Conservation (phyloP, 2,888 invertebrate genomes). For the Polyploca ridens region DNA sequence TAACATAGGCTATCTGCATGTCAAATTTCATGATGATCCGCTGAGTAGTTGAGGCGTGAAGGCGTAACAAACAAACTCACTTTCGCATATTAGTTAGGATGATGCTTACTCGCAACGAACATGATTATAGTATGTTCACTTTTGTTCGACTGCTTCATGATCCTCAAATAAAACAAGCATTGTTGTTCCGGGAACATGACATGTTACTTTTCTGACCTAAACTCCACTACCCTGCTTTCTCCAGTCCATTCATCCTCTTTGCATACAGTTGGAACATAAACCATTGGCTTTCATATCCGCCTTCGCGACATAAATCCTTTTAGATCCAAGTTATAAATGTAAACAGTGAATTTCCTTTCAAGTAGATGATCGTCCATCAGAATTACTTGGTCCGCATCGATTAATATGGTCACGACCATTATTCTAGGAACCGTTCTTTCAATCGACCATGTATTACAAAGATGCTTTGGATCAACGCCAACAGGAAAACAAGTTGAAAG, state of each 20-base stretch:
- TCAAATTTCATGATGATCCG: no score
- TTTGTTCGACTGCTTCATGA: no score
- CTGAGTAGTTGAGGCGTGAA: no score
- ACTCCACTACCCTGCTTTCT: not conserved
- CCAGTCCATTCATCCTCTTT: not conserved
- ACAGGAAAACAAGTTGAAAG: slow-evolving; percentile 41
- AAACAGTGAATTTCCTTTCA: slow-evolving; percentile 12
- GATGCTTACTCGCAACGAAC: no score
- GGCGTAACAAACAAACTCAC: no score
- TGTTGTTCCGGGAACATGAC: no score
- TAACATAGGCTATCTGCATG: no score
- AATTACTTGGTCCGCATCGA: slow-evolving; percentile 25
- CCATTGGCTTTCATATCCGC: slow-evolving; percentile 1
- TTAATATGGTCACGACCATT: slow-evolving; percentile 19
- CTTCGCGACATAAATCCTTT: not conserved
- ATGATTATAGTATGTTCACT: no score
- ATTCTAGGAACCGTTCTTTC: slow-evolving; percentile 34
- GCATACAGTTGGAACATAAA: slow-evolving; percentile 4
- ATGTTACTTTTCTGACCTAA: no score
- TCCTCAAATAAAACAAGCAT: no score
- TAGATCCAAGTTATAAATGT: not conserved
- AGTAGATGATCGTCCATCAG: slow-evolving; percentile 25
- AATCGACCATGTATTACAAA: slow-evolving; percentile 25
- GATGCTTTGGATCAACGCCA: slow-evolving; percentile 38
- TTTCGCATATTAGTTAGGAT: no score